phyloP scores from a whole-genome alignment of 2,888 invertebrate species.

The Mantis religiosa region DNA sequence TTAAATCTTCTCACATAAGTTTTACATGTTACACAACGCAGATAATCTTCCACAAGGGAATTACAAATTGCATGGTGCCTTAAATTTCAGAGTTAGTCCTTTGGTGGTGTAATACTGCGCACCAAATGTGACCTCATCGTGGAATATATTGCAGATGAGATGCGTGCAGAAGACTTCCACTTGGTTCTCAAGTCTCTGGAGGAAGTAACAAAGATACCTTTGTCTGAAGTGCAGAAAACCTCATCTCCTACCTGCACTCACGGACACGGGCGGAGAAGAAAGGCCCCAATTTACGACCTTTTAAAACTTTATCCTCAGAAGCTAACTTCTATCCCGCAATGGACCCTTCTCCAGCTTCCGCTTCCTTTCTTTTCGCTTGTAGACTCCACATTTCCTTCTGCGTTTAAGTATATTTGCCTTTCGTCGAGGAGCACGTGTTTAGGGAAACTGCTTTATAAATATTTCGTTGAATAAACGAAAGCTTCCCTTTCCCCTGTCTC shows the following conservation, averaged over 20 bases:
- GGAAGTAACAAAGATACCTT: background rate
- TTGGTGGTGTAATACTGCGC: too few species aligned
- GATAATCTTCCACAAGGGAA: too few species aligned
- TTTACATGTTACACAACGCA: too few species aligned
- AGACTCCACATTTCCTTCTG: background rate
- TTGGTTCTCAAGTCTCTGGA: background rate
- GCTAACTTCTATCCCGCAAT: background rate
- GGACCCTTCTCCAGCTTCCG: background rate
- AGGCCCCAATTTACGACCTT: background rate
- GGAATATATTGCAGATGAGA: background rate
- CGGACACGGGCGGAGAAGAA: background rate
- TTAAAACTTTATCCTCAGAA: background rate
- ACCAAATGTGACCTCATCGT: background rate
- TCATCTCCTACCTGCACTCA: background rate
- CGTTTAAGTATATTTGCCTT: background rate
- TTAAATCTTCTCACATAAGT: too few species aligned
- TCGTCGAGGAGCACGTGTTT: background rate
- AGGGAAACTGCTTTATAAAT: background rate
- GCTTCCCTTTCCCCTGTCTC: background rate
- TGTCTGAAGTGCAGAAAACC: background rate
- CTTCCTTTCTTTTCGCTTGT: background rate
- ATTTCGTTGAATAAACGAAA: background rate
- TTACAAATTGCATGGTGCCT: too few species aligned
- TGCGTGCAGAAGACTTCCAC: background rate
- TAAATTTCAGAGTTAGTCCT: too few species aligned